Conservation (phyloP, 2,797 vertebrate genomes). For the Basileuterus tristriatus region DNA sequence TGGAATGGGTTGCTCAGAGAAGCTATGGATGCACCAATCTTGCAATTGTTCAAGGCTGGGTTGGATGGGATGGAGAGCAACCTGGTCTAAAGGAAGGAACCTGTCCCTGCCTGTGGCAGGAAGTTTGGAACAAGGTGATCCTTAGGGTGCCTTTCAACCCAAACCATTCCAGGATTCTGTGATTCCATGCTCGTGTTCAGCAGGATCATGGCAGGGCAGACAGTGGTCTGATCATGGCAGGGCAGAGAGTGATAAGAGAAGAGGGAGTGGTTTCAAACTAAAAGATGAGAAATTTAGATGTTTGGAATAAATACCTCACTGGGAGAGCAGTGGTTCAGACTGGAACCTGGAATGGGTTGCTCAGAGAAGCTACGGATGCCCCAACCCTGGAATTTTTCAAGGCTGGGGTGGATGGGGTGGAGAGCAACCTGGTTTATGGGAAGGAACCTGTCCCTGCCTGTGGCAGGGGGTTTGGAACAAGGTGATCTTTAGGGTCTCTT, state of each 20-base stretch:
- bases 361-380: background rate
- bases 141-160: too few species aligned
- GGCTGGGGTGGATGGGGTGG: rapidly evolving
- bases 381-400: background rate
- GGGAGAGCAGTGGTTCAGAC: background rate
- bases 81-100: too few species aligned
- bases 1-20: background rate
- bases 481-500: background rate
- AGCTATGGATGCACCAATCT: too few species aligned
- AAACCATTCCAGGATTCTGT: too few species aligned
- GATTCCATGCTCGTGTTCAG: too few species aligned
- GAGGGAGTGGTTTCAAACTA: background rate
- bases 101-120: too few species aligned
- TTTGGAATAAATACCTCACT: background rate
- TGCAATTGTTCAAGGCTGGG: too few species aligned
- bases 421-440: background rate
- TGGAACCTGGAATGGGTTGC: background rate
- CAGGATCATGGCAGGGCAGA: too few species aligned
- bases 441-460: background rate
- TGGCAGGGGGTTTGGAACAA: background rate
- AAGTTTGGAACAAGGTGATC: too few species aligned
- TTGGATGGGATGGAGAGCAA: too few species aligned
- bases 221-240: too few species aligned
- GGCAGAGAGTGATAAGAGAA: background rate
- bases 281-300: background rate